These are phyloP conservation scores for Ctenochaetus hawaiiensis DNA, from an alignment of 2,797 vertebrate genomes.

Conservation along the genomic window DNA sequence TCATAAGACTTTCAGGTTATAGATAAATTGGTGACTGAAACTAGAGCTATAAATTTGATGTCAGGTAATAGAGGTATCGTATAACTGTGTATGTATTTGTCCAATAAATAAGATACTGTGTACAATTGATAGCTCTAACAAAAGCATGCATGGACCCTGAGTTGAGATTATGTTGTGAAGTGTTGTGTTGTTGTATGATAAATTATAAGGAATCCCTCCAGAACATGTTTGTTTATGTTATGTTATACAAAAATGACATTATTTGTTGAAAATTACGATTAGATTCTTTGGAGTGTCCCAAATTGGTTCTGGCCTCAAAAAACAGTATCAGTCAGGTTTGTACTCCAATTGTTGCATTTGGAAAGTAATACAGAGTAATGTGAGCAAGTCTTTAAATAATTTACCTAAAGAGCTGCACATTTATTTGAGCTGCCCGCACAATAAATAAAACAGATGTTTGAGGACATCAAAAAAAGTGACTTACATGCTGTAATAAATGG, in stretches of 20 bases:
- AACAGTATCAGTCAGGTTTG: too few relatives aligned
- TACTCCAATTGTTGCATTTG: too few relatives aligned
- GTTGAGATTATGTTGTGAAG: background rate
- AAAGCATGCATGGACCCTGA: background rate
- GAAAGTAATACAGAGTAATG: background rate
- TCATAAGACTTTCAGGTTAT: background rate
- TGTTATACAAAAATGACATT: background rate
- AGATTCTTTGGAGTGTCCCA: too few relatives aligned
- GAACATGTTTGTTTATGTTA: background rate
- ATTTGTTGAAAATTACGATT: too few relatives aligned
- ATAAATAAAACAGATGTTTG: background rate
- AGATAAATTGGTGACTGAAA: background rate
- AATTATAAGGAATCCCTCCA: too few relatives aligned
- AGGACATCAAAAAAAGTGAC: background rate
- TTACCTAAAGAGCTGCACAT: background rate
- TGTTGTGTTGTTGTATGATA: too few relatives aligned
- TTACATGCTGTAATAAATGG: background rate
- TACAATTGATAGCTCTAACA: background rate
- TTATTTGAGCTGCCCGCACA: background rate
- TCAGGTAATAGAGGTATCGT: background rate
- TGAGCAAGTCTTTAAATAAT: background rate
- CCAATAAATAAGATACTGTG: too few relatives aligned
- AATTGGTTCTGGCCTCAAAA: too few relatives aligned
- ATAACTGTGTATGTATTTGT: background rate
- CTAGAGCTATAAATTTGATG: background rate